Conservation (phyloP, 2,113 vertebrate genomes). For the Cyanoliseus patagonus region DNA sequence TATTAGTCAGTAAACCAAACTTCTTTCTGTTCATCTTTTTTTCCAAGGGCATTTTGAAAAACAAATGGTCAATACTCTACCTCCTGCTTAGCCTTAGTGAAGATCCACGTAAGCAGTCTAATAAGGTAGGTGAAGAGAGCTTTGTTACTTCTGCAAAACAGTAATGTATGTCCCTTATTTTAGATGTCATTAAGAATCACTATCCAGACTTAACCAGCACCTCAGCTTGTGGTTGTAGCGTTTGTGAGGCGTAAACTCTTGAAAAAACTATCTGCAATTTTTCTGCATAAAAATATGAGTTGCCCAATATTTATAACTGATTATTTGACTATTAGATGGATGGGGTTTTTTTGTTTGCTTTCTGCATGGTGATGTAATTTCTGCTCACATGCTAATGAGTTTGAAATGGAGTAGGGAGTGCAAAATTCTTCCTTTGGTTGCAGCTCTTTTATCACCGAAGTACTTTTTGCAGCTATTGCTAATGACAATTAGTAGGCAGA, state of each 20-base stretch:
- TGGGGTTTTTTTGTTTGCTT: neutral
- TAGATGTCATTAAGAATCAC: neutral
- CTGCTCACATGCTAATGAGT: neutral
- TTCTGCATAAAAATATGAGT: neutral
- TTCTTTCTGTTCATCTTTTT: neutral
- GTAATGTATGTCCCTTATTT: neutral
- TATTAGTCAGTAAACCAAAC: neutral
- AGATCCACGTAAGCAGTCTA: constrained; percentile 90
- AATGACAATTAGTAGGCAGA: neutral
- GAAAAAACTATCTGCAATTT: neutral
- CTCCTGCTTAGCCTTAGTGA: constrained; percentile 95
- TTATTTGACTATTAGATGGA: neutral
- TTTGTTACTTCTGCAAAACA: neutral
- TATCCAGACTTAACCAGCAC: neutral
- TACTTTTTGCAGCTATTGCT: neutral
- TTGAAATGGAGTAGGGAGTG: neutral
- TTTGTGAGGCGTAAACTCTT: neutral
- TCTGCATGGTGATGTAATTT: neutral
- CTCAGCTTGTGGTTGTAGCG: neutral
- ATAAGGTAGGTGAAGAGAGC: constrained; percentile 76
- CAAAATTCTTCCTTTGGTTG: neutral
- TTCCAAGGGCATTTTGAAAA: constrained; percentile 89
- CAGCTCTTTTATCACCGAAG: neutral
- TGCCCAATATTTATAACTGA: neutral
- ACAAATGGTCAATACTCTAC: constrained; percentile 97